These are phyloP conservation scores for Agrotis ipsilon DNA, from an alignment of 2,888 invertebrate species.

Conservation along the genomic window DNA sequence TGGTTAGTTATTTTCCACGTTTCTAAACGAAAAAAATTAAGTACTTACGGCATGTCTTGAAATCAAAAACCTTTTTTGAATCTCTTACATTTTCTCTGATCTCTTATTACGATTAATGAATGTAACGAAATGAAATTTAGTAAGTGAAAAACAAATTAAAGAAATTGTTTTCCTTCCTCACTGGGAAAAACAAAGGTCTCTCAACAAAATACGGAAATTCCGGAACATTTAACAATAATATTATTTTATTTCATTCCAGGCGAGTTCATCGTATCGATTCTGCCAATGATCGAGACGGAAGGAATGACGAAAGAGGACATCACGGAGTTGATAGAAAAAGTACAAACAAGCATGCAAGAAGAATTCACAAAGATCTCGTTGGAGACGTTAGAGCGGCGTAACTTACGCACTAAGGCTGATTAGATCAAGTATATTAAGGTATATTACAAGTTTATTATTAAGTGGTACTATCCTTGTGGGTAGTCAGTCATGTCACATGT, in stretches of 20 bases:
- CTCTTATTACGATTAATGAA: background rate
- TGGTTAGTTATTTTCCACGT: no score
- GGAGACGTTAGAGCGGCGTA: conserved; percentile 77
- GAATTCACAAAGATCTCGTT: conserved; percentile 86
- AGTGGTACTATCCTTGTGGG: conserved; percentile 24
- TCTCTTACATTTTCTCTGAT: background rate
- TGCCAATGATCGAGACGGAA: conserved; percentile 94
- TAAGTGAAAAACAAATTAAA: background rate
- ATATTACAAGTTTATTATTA: conserved; percentile 1
- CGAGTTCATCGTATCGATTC: conserved; percentile 93
- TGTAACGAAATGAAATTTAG: background rate
- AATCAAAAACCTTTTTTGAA: background rate
- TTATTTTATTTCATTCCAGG: conserved; percentile 82
- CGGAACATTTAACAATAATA: background rate
- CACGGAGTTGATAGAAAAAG: conserved; percentile 92
- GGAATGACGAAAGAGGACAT: conserved; percentile 92
- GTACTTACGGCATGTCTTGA: no score
- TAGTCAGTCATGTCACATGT: conserved; percentile 15
- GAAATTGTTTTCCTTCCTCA: background rate
- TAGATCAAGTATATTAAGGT: conserved; percentile 62
- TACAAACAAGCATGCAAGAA: conserved; percentile 93
- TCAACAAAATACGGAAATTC: background rate
- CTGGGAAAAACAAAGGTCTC: background rate
- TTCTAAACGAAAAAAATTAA: no score
- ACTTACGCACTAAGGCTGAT: conserved; percentile 67